Percentiles rank a stretch among this genome's conserved stretches.
These are phyloP conservation scores for Tupaia tana DNA, from an alignment of 2,113 vertebrate genomes.

Conservation along the genomic window DNA sequence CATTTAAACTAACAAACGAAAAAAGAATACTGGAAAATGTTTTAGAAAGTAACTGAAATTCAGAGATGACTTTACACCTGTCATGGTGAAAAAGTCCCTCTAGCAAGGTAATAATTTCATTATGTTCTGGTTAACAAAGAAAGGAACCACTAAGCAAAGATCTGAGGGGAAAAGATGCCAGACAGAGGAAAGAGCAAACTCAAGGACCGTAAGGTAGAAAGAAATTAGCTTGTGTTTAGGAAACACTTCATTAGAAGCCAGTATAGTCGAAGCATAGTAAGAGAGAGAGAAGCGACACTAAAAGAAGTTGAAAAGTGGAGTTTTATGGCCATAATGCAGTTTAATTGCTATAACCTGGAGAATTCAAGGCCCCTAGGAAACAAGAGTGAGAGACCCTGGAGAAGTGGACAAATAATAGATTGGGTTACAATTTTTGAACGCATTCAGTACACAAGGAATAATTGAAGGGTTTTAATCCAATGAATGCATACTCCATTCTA, in stretches of 20 bases:
- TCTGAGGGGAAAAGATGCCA: not conserved
- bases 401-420: not conserved
- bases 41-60: not conserved
- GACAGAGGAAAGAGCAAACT: not conserved
- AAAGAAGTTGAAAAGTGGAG: not conserved
- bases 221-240: not conserved
- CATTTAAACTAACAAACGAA: not conserved
- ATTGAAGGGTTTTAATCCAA: not conserved
- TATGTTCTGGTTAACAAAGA: not conserved
- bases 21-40: not conserved
- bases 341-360: not conserved
- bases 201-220: not conserved
- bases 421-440: not conserved
- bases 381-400: not conserved
- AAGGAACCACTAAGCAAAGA: not conserved
- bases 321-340: accelerated
- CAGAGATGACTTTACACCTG: not conserved
- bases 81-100: not conserved
- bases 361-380: not conserved
- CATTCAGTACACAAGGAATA: not conserved
- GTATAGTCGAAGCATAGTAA: not conserved
- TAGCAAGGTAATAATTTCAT: not conserved
- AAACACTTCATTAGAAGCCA: not conserved
- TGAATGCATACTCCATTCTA: too few relatives aligned
- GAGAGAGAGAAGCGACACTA: too few relatives aligned